These are phyloP conservation scores for Pelodytes ibericus DNA, from an alignment of 2,797 vertebrate genomes.

Conservation along the genomic window DNA sequence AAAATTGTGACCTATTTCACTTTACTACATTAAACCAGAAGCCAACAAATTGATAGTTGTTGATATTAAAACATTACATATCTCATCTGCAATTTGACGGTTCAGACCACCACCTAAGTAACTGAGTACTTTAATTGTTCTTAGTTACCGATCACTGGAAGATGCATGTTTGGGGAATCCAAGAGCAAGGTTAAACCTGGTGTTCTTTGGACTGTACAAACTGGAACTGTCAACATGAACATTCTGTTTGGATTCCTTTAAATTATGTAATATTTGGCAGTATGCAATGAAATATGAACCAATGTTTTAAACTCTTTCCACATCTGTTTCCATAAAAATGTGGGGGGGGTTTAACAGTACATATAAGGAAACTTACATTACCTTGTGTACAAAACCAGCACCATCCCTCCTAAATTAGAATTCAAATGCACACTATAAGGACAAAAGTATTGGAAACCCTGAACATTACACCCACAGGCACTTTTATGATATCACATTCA, in stretches of 20 bases:
- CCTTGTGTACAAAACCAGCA: too few relatives aligned
- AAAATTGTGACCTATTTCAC: background rate
- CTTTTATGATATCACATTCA: too few relatives aligned
- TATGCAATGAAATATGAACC: background rate
- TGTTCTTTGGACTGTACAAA: slow-evolving; percentile 31
- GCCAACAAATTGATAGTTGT: background rate
- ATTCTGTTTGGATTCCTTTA: slow-evolving; percentile 10
- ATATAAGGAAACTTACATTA: too few relatives aligned
- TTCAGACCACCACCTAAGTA: background rate
- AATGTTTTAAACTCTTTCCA: slow-evolving; percentile 10
- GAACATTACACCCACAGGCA: too few relatives aligned
- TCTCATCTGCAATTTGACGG: background rate
- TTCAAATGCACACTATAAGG: too few relatives aligned
- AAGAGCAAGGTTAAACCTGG: slow-evolving; percentile 2
- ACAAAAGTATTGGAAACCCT: too few relatives aligned
- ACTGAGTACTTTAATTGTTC: background rate
- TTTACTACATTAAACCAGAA: background rate
- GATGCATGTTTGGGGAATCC: background rate
- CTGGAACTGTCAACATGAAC: slow-evolving; percentile 31
- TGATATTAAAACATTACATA: background rate
- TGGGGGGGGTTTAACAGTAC: too few relatives aligned
- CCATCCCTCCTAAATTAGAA: too few relatives aligned
- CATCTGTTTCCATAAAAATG: slow-evolving; percentile 4
- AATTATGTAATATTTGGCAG: slow-evolving; percentile 30
- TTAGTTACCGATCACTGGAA: background rate